A percentile compares a stretch with the other conserved stretches of the same genome.
These are phyloP conservation scores for Scomberomorus guttatus DNA, from an alignment of 2,797 vertebrate genomes.

Conservation along the genomic window DNA sequence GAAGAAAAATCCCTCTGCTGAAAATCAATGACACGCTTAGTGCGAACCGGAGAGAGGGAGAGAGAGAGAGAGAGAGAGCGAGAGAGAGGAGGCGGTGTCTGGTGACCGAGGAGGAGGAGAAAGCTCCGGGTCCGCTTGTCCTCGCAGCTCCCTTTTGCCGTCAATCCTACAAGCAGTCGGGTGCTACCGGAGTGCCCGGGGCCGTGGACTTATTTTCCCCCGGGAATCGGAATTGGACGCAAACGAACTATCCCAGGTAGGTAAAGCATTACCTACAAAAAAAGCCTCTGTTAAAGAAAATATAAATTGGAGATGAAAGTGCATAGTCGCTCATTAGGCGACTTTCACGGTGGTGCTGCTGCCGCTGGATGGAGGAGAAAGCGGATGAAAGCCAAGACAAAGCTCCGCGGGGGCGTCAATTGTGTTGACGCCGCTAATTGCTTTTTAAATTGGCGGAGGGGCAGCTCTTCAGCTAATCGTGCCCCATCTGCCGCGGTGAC, in stretches of 20 bases:
- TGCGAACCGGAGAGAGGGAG: conserved; percentile 31
- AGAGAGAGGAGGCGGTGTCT: conserved; percentile 70
- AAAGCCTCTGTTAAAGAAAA: neutral
- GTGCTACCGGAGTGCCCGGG: conserved; percentile 64
- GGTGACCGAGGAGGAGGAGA: conserved; percentile 68
- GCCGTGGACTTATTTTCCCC: conserved; percentile 73
- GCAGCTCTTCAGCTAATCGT: conserved; percentile 35
- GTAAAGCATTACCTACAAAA: conserved; percentile 1
- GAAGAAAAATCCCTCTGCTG: conserved; percentile 36
- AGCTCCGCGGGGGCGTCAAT: conserved; percentile 43
- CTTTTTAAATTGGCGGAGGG: conserved; percentile 61
- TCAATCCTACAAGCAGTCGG: conserved; percentile 60
- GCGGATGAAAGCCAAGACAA: conserved; percentile 47
- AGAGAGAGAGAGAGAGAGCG: conserved; percentile 39
- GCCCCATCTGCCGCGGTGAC: conserved; percentile 68
- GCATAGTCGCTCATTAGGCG: neutral
- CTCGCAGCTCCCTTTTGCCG: conserved; percentile 48
- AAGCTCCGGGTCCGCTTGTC: conserved; percentile 58
- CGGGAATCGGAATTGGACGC: conserved; percentile 55
- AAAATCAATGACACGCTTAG: conserved; percentile 73
- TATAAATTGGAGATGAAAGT: conserved; percentile 31
- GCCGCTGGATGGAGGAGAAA: conserved; percentile 18
- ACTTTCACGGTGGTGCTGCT: conserved; percentile 20
- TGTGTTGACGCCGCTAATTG: conserved; percentile 70
- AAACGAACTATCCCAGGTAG: conserved; percentile 63